phyloP scores from a whole-genome alignment of 64 coral and sea anemone species.

The Dendrophyllia cribrosa region DNA sequence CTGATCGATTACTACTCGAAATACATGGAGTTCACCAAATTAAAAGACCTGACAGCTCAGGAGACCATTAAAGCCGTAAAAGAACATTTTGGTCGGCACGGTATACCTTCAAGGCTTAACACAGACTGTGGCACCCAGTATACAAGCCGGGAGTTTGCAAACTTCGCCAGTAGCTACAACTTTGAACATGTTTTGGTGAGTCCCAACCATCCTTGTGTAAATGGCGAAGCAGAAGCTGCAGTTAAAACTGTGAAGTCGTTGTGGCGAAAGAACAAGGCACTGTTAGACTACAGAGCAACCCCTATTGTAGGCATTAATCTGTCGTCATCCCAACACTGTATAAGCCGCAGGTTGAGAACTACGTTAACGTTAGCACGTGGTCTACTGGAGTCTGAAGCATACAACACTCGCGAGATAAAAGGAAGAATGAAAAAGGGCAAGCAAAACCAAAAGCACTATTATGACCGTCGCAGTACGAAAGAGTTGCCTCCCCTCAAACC shows the following conservation, averaged over 20 bases:
- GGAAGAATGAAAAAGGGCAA: slow-evolving; percentile 44
- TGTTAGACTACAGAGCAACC: slow-evolving; percentile 34
- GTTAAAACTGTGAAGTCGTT: slow-evolving; percentile 29
- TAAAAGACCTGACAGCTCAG: slow-evolving; percentile 17
- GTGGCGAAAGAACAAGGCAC: slow-evolving; percentile 26
- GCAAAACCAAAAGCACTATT: slow-evolving; percentile 49
- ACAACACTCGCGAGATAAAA: slow-evolving; percentile 37
- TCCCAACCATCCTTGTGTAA: slow-evolving; percentile 20
- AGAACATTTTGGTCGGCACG: slow-evolving; percentile 36
- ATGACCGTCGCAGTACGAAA: slow-evolving; percentile 57
- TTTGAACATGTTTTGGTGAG: slow-evolving; percentile 56
- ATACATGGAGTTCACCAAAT: slow-evolving; percentile 57
- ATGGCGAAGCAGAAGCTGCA: slow-evolving; percentile 30
- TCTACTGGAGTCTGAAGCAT: slow-evolving; percentile 42
- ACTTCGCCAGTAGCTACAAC: slow-evolving; percentile 34
- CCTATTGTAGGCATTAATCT: slow-evolving; percentile 24
- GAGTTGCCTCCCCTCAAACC: slow-evolving; percentile 34
- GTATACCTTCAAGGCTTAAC: slow-evolving; percentile 18
- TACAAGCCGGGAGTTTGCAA: slow-evolving; percentile 6
- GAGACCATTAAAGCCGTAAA: slow-evolving; percentile 18
- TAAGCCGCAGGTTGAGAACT: slow-evolving; percentile 59
- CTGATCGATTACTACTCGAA: slow-evolving; percentile 59
- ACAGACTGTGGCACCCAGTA: slow-evolving; percentile 47
- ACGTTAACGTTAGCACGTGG: slow-evolving; percentile 34
- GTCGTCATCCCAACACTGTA: slow-evolving; percentile 55